Base-by-base conservation (phyloP, 2,797 vertebrate species). In the Semaprochilodus insignis region DNA sequence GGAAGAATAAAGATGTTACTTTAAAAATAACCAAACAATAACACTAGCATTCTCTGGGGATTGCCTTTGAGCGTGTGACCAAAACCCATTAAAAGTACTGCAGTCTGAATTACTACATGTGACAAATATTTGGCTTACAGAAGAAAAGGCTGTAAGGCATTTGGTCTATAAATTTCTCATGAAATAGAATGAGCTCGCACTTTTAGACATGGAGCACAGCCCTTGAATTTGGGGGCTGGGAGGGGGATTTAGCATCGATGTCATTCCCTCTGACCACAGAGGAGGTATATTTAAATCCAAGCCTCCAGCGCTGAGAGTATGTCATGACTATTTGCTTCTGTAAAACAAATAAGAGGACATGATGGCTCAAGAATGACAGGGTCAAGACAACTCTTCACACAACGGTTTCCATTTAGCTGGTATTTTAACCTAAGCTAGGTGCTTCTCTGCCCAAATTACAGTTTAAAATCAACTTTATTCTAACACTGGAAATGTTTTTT, bases 41-140 rank as follows among this genome's bases (percentile, higher is more conserved):
- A n/a, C 31, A 17, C 25, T 16, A 3, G 60, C n/a, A 3, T 81
- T 21, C 23, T 34, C 19, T 13, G 44, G 21, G 40, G 21, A 36
- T 23, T 62, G 54, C 25, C 21, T 27, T 31, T 21, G 7, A 67
- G 34, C 17, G 6, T 40, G 27, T 25, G n/a, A 81, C 40, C 16
- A 57, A 69, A 67, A 80, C 79, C 86, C 85, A 62, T 66, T 6
- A 6, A 62, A 65, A 86, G 36, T 44, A 10, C 27, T 75, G 72
- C 31, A 76, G 85, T 67, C 44, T 81, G 83, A 88, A 86, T 87
- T 85, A 87, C 70, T 51, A 83, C 60, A 84, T 63, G 72, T 57
- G 72, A 82, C 62, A 78, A 77, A 81, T 83, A 87, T 81, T 86
- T 85, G 84, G 85, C 60, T 83, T 77, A 86, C 75, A 78, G 86